Evolutionary conservation across 2,113 vertebrate genomes (phyloP).

Genomic region (Cepphus grylle): DNA sequence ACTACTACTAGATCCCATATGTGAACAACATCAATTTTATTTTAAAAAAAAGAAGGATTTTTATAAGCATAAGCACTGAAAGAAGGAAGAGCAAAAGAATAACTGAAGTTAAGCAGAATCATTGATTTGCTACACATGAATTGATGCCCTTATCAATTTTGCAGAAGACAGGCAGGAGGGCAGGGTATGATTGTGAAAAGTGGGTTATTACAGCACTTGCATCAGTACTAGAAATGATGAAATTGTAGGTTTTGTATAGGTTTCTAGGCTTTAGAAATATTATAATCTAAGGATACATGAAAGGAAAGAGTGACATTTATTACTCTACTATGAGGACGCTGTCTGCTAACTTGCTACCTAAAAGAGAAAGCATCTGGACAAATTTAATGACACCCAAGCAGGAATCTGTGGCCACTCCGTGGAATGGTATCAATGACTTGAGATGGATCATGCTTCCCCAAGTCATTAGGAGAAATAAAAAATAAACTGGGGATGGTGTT

Average conservation of each 20-base stretch:
- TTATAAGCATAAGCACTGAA: neutral
- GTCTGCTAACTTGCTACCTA: neutral
- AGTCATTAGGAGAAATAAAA: neutral
- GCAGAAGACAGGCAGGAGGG: neutral
- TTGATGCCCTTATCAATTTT: neutral
- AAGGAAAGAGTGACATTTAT: neutral
- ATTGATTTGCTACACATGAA: neutral
- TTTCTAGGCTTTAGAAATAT: neutral
- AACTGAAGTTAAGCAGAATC: neutral
- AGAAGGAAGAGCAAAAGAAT: neutral
- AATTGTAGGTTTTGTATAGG: neutral
- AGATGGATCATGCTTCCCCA: neutral
- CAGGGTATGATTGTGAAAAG: neutral
- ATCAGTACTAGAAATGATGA: neutral
- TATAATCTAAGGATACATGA: neutral
- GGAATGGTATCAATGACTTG: neutral
- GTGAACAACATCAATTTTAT: neutral
- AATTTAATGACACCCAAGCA: neutral
- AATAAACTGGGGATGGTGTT: neutral
- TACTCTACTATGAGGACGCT: neutral
- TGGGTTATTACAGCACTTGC: neutral
- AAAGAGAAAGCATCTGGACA: neutral
- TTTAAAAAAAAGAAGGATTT: neutral
- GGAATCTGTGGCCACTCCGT: neutral
- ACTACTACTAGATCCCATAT: accelerated